Conservation (phyloP, 2,888 invertebrate species). For the Caenorhabditis doughertyi region DNA sequence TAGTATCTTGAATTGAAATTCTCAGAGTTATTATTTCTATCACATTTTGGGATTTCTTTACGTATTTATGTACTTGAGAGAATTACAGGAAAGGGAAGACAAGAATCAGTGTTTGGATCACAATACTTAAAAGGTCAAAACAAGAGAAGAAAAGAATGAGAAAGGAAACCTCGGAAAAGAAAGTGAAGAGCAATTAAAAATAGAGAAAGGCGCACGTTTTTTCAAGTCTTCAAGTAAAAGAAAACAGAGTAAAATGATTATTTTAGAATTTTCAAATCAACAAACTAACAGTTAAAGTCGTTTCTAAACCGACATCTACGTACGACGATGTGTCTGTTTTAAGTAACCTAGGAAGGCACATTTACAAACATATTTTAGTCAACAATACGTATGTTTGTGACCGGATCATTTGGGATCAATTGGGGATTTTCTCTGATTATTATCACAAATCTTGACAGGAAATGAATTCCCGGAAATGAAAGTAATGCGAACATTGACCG, state of each 20-base stretch:
- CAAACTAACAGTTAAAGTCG: no score
- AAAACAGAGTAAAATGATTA: not conserved
- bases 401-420: constrained; percentile 15
- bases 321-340: constrained; percentile 5
- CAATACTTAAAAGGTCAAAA: constrained; percentile 36
- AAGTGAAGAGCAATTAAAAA: constrained; percentile 45
- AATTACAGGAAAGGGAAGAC: not conserved
- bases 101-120: constrained; percentile 19
- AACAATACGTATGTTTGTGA: constrained; percentile 13
- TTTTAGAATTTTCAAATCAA: no score
- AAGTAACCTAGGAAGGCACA: not conserved
- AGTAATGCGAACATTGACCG: not conserved
- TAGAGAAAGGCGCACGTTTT: not conserved
- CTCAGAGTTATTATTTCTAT: no score
- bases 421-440: not conserved
- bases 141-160: constrained; percentile 15
- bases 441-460: constrained; percentile 3
- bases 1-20: not conserved
- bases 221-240: no score
- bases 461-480: not conserved
- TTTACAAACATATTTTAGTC: constrained; percentile 14
- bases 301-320: not conserved
- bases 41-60: no score
- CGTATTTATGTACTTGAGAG: not conserved
- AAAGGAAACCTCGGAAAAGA: constrained; percentile 3